These are phyloP conservation scores for Neogobius melanostomus DNA, from an alignment of 2,113 vertebrate species.

Conservation along the genomic window DNA sequence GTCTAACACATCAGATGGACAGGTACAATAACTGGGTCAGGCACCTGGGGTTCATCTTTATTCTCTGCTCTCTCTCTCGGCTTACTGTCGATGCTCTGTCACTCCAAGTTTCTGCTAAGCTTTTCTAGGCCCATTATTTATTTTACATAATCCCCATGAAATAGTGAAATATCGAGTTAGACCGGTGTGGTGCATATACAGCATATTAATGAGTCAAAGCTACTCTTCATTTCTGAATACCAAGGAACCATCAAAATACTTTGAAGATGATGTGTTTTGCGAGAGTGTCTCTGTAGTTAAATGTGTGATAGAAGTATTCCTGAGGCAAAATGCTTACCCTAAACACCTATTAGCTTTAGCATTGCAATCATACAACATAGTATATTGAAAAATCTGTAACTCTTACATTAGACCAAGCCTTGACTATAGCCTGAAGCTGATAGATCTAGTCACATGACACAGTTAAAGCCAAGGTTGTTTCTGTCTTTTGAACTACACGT, in stretches of 20 bases:
- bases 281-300: neutral
- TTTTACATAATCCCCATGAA: neutral
- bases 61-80: constrained; percentile 2
- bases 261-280: neutral
- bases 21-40: constrained; percentile 51
- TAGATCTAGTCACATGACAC: constrained; percentile 4
- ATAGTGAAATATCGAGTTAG: neutral
- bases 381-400: neutral
- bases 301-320: too few relatives aligned
- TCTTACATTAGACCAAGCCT: neutral
- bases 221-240: neutral
- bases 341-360: neutral
- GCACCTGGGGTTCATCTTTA: neutral
- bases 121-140: neutral
- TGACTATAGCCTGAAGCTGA: neutral
- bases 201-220: too few relatives aligned
- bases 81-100: constrained; percentile 9
- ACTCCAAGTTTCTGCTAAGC: neutral
- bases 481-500: constrained; percentile 38
- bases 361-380: neutral
- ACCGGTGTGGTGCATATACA: neutral
- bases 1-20: constrained; percentile 20
- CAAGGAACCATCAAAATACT: neutral
- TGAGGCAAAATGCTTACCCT: neutral
- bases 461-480: constrained; percentile 30